These are phyloP conservation scores for Rhingia campestris DNA, from an alignment of 2,888 invertebrate genomes.

Conservation along the genomic window DNA sequence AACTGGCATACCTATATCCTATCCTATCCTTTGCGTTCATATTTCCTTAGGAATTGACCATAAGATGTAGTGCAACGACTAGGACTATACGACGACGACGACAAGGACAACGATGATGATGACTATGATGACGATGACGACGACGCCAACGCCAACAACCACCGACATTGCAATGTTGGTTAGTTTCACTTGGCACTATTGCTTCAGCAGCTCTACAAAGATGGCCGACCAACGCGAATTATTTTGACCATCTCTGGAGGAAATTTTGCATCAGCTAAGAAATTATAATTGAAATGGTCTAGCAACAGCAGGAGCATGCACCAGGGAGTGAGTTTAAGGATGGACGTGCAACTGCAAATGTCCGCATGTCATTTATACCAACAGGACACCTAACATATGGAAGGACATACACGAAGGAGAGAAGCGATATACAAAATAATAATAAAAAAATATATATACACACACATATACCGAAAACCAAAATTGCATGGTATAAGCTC, in stretches of 20 bases:
- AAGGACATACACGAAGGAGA: slow-evolving; percentile 45
- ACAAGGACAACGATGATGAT: slow-evolving; percentile 28
- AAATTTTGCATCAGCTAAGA: slow-evolving; percentile 74
- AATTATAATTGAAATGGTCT: slow-evolving; percentile 74
- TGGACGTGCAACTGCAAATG: slow-evolving; percentile 63
- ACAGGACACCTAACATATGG: slow-evolving; percentile 64
- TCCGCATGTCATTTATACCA: slow-evolving; percentile 69
- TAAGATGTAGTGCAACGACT: slow-evolving; percentile 67
- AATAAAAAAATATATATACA: slow-evolving; percentile 14
- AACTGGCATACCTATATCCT: slow-evolving; percentile 41
- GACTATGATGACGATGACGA: slow-evolving; percentile 28
- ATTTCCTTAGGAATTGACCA: slow-evolving; percentile 69
- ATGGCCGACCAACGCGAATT: slow-evolving; percentile 74
- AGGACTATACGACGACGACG: slow-evolving; percentile 14
- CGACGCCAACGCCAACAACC: slow-evolving; percentile 29
- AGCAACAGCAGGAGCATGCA: slow-evolving; percentile 19
- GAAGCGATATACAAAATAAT: slow-evolving; percentile 28
- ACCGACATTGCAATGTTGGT: slow-evolving; percentile 42
- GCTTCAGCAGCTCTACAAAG: slow-evolving; percentile 51
- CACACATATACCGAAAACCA: slow-evolving; percentile 55
- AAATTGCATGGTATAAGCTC: slow-evolving; percentile 60
- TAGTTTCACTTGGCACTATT: slow-evolving; percentile 56
- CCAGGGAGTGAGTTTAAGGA: slow-evolving; percentile 4
- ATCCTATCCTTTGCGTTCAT: slow-evolving; percentile 55
- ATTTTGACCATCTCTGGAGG: slow-evolving; percentile 72